Evolutionary conservation across 2,113 vertebrate genomes (phyloP), one percentile per base, ranked within the genome.

Genomic region (Suricata suricatta): DNA sequence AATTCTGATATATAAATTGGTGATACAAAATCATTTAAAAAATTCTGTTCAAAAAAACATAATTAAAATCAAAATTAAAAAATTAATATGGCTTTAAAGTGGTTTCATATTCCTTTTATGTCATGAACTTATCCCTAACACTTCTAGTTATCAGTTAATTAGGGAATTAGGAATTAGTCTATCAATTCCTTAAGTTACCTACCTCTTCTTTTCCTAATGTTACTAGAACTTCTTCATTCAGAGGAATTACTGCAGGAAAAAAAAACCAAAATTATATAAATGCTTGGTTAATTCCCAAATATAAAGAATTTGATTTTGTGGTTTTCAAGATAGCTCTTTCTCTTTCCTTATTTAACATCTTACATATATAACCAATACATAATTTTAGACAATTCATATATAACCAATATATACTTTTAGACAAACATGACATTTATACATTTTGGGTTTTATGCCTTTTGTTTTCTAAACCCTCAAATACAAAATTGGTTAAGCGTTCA

Each of bases 181-280:
- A 80, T 2, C n/a, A 94, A 81, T 88, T 96, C 74, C 77, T n/a
- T 91, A 96, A 97, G 64, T 90, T 4, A 97, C 98, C 98, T 98
- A 99, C 99, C 98, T 99, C 98, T 94, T 99, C 96, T 97, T 97
- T 98, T 98, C 98, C 99, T 90, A 98, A 82, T 93, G 97, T 54
- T 93, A 98, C 1, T 69, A 99, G 91, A 92, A 98, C 15, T 50
- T 98, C 97, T 83, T 98, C 97, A 97, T 94, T 97, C n/a, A 97
- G 4, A 35, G 98, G 97, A 97, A 97, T 90, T 85, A 98, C 99
- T 99, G 89, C 85, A 98, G 98, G 98, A 98, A 98, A 19, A 98
- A 96, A 98, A 90, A 94, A 84, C 11, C 7, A 93, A 97, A 94
- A 69, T 94, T 90, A 96, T 21, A 80, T 21, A 96, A n/a, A 54